These are phyloP conservation scores for Bedellia somnulentella DNA, from an alignment of 2,888 invertebrate genomes.

Conservation along the genomic window DNA sequence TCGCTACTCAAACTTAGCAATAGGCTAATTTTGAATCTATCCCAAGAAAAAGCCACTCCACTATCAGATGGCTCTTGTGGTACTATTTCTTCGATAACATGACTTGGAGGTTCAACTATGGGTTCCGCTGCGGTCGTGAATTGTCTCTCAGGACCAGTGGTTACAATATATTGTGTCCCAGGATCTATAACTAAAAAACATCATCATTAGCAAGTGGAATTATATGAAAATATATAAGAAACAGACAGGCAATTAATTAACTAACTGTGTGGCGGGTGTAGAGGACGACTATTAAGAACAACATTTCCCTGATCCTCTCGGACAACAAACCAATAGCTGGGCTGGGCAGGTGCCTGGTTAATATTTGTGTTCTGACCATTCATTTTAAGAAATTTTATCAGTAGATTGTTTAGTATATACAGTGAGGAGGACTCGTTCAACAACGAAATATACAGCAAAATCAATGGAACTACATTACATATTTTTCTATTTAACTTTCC, in stretches of 20 bases:
- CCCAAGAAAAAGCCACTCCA: slow-evolving; percentile 32
- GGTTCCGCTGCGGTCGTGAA: too few relatives aligned
- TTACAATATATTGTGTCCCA: too few relatives aligned
- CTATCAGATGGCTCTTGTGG: slow-evolving; percentile 12
- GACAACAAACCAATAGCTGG: slow-evolving; percentile 48
- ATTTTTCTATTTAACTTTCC: too few relatives aligned
- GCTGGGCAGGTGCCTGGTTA: slow-evolving; percentile 25
- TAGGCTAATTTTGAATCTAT: slow-evolving; percentile 31
- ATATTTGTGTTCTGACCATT: slow-evolving; percentile 27
- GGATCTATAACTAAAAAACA: too few relatives aligned
- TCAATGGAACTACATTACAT: too few relatives aligned
- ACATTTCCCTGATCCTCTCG: slow-evolving; percentile 49
- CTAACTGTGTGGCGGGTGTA: slow-evolving; percentile 1
- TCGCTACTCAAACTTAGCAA: slow-evolving; percentile 35
- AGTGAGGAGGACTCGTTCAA: slow-evolving; percentile 1
- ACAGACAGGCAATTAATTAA: background rate
- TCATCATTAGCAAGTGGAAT: too few relatives aligned
- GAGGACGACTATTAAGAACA: slow-evolving; percentile 25
- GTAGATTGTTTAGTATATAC: too few relatives aligned
- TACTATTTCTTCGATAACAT: slow-evolving; percentile 5
- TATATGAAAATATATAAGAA: background rate
- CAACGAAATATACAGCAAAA: background rate
- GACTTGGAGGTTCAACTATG: slow-evolving; percentile 20
- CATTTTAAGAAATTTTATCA: too few relatives aligned
- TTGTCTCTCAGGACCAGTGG: too few relatives aligned